Evolutionary conservation across 2,888 invertebrate species (phyloP), one percentile per base, ranked within the genome.

Genomic region (Mythimna lalbum): DNA sequence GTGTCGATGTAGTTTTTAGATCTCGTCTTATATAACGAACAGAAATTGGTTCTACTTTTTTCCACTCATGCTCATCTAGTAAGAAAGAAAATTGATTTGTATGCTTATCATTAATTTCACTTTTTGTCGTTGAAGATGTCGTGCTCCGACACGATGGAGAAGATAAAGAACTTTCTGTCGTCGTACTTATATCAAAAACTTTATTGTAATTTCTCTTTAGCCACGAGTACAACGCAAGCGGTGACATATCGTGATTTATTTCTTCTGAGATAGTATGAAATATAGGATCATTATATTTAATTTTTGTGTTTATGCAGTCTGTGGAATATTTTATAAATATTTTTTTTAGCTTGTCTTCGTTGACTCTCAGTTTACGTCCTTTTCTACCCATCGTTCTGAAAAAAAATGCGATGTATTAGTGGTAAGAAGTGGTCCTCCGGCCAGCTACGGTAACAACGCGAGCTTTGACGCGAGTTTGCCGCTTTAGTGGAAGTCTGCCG

Each of bases 201-300:
- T 69, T 59, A 53, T 63, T 53, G 69, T 69, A 69, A 59, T 69
- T 57, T 59, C 69, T 69, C 59, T 69, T 69, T 53, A 69, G 59
- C 59, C 59, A 57, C 52, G 57, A 59, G 69, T 69, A 69, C 52
- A 69, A 59, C 59, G 69, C 69, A 69, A 59, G 59, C 57, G 69
- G 69, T 59, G 69, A 57, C 59, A 69, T 69, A 52, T 52, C 59
- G 59, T 69, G 57, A 69, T 69, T 53, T 63, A 69, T 59, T 59
- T 69, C 63, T 59, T 69, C 59, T 59, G 69, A 69, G 57, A 69
- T 69, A 59, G 69, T 69, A 59, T 63, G 50, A 63, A 70, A 71
- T 71, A 70, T 61, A 56, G 70, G 70, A 70, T 70, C 70, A 70
- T 70, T 71, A 62, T 71, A 71, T 71, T 71, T 71, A 71, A 71